Evolutionary conservation across 2,113 vertebrate species (phyloP), one percentile per base, ranked within the genome.

Genomic region (Vulpes lagopus): DNA sequence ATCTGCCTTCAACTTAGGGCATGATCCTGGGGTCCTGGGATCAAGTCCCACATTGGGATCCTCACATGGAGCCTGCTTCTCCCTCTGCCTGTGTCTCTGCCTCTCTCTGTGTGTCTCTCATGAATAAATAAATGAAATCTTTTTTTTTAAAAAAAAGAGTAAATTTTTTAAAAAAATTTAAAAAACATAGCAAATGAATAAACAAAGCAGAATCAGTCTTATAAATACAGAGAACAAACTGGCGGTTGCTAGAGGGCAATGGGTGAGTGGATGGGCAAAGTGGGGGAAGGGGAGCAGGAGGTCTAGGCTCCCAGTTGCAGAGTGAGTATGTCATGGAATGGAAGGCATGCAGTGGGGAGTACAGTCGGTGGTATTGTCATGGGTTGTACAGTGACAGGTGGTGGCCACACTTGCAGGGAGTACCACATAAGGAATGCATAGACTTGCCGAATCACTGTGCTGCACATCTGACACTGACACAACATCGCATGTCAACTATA

Each of bases 171-270:
- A 43, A 43, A 43, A 43, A 2, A 38, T 38, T n/a, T 71, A 71
- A 38, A 11, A 71, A 71, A 20, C 69, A 11, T 38, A 35, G 11
- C n/a, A 38, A 71, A 22, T 71, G n/a, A 22, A 38, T 38, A 38
- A 71, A 22, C 64, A 35, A 19, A 22, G 19, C 69, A 22, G 19
- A 71, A 38, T 71, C 69, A 38, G 19, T 71, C n/a, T 19, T 38
- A 38, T 71, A 71, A 38, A 35, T 22, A 71, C 69, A 22, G n/a
- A 71, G n/a, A 71, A 11, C 19, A 71, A 9, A 5, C n/a, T 71
- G 69, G 35, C 8, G 67, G n/a, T 67, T 15, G 2, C 17, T 27
- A 0, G 17, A 2, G n/a, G n/a, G 69, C 16, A 11, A 4, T 4
- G 1, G 69, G 67, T 35, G 17, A 3, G n/a, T n/a, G n/a, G 17